Evolutionary conservation across 2,888 invertebrate genomes (phyloP), one percentile per base, ranked within the genome.

Genomic region (Sminthurides aquaticus): DNA sequence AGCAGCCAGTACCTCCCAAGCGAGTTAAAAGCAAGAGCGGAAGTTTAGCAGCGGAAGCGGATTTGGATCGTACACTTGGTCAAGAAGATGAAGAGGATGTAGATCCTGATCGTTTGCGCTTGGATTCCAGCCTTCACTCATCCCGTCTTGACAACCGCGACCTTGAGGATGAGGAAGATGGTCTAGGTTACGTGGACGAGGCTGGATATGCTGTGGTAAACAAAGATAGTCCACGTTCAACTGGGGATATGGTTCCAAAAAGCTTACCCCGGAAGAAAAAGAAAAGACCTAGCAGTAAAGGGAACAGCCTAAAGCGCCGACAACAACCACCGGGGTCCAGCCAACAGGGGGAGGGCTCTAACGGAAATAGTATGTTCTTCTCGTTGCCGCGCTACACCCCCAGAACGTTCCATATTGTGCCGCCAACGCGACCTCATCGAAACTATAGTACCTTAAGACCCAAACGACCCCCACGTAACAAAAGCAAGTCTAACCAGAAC

Each of bases 121-220:
- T 34, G 5, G 52, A 20, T 20, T 20, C 52, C 52, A 52, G 52
- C 52, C 15, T 52, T 20, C 52, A 52, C 20, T 52, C 25, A n/a
- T 28, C 28, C 29, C 57, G 57, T n/a, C 3, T 28, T 2, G 25
- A 26, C 28, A 57, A 28, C 20, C 57, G 25, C 28, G 27, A 34
- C 18, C 3, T 27, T 20, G 28, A 57, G 0, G 65, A 63, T 5
- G 65, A 63, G 2, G 70, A 66, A 48, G 71, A 70, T 22, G 56
- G 54, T 18, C 49, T 64, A 18, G 74, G 71, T 34, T 71, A 71
- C 52, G 65, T 73, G 3, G 74, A 74, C 28, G 74, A 74, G 28
- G 69, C 70, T n/a, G 74, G 73, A 15, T 74, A 74, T 56, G 71
- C 74, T 1, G 64, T 71, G 5, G 70, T 73, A 49, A 70, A 70